Base-by-base conservation (phyloP, 2,797 vertebrate species). In the Denticeps clupeoides region DNA sequence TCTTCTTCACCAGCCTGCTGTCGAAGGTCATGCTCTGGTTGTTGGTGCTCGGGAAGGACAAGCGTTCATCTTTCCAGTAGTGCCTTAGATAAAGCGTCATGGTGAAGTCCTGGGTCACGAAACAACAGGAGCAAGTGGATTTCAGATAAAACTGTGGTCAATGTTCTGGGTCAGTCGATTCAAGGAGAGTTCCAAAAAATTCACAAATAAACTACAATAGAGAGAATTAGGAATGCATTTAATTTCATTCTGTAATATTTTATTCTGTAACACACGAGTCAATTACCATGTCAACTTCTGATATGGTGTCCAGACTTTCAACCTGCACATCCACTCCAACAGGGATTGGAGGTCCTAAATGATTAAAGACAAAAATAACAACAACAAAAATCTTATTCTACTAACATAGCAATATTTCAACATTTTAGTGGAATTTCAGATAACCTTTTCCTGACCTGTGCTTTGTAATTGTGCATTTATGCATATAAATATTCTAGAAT, bases 11-110 rank as follows among this genome's bases (percentile, higher is more conserved):
- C 58, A 99, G 78, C 15, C 93, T 83, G 48, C 93, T 91, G 6
- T 99, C 94, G 3, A 99, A 99, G 2, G 94, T 99, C 94, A 97
- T 95, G 75, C 93, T 99, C 63, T 93, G 89, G 75, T 97, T 99
- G 74, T 89, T 99, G 65, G 80, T 87, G 79, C 94, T 97, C 0
- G 88, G 91, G 62, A 99, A 97, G 1, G 93, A 82, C 58, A 99
- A 65, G 5, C 93, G 80, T 74, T 95, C 93, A 0, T 99, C 94
- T 64, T 96, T 95, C 93, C 93, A 97, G 75, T 97, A 97, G 67
- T 99, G 93, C 55, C 93, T 81, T 62, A 99, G 73, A 45, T 97
- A 99, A 28, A 99, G 81, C 0, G 93, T 97, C 93, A 99, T 99
- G 12, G 93, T 99, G 22, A 97, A 99, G 70, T 99, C 94, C 94